Conservation (phyloP, 2,797 vertebrate species). For the Takifugu rubripes region DNA sequence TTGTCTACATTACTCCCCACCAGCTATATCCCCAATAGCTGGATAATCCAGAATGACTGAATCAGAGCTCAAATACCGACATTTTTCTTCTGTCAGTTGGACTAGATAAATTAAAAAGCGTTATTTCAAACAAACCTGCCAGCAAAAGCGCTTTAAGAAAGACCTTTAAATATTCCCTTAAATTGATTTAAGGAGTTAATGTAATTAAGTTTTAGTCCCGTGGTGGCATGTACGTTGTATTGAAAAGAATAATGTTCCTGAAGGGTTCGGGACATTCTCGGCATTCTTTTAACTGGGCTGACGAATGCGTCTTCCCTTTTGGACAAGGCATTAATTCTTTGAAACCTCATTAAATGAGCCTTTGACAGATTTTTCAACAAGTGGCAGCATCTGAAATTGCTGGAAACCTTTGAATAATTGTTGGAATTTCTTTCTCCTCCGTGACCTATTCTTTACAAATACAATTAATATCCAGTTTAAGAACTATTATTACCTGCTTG, state of each 20-base stretch:
- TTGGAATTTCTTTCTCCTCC: background rate
- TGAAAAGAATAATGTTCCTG: background rate
- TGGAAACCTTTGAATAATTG: background rate
- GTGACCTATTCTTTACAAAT: too few relatives aligned
- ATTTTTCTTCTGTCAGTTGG: too few relatives aligned
- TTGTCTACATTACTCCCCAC: too few relatives aligned
- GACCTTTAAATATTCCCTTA: conserved; percentile 6
- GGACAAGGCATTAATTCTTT: background rate
- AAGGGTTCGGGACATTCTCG: background rate
- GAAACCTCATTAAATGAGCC: conserved; percentile 2
- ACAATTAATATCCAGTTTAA: too few relatives aligned
- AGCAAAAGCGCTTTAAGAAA: background rate
- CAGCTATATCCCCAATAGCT: too few relatives aligned
- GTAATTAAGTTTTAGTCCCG: background rate
- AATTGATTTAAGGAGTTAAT: conserved; percentile 12
- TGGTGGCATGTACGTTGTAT: background rate
- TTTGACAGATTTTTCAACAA: conserved; percentile 1
- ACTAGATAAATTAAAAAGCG: too few relatives aligned
- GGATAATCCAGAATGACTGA: too few relatives aligned
- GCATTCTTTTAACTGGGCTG: background rate
- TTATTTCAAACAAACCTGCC: too few relatives aligned
- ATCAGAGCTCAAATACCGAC: too few relatives aligned
- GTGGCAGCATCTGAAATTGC: background rate
- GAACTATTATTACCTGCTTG: background rate
- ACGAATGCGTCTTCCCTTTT: conserved; percentile 14